Evolutionary conservation across 2,888 invertebrate genomes (phyloP), one percentile per base, ranked within the genome.

Genomic region (Leucophenga maculata): DNA sequence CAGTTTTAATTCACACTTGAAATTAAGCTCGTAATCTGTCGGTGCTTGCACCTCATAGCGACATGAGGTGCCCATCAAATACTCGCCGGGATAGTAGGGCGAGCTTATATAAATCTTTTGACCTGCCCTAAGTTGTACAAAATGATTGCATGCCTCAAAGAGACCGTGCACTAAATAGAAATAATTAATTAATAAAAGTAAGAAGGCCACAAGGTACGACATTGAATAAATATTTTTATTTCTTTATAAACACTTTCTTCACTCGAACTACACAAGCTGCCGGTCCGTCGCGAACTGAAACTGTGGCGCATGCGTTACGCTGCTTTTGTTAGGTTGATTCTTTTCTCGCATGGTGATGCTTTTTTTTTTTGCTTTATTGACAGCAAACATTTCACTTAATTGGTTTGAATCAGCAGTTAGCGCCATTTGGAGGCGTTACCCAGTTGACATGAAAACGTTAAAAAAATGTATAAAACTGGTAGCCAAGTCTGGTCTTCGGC

Each of bases 11-110:
- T 81, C 74, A 64, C 88, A 88, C 8, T 77, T 82, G 62, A 87
- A 83, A 20, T 80, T 75, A 14, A 88, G 66, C 69, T 81, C 76
- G 65, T 85, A 80, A 75, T 87, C 86, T 20, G 67, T 73, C 22
- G 88, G 87, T 6, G 86, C 87, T 54, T 76, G 77, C 2, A 88
- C 69, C 0, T 78, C 74, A 69, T 87, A 88, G 39, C 88, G 86
- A 50, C 88, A 88, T 6, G 88, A 88, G 16, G 83, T 84, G 31
- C 86, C 87, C 3, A 75, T 65, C 6, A 86, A 85, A 82, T 86
- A 88, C 46, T 73, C 60, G 6, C 68, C 73, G 13, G 88, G 88
- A 77, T 86, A 87, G 70, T 85, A 84, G 0, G 88, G 86, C 3
- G 88, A 88, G 71, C 84, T 87, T 3, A 88, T 76, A 50, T 79